A percentile compares a stretch with the other conserved stretches of the same genome.
Conservation (phyloP, 1,140 invertebrate species). For the Pseudomyrmex sp. region DNA sequence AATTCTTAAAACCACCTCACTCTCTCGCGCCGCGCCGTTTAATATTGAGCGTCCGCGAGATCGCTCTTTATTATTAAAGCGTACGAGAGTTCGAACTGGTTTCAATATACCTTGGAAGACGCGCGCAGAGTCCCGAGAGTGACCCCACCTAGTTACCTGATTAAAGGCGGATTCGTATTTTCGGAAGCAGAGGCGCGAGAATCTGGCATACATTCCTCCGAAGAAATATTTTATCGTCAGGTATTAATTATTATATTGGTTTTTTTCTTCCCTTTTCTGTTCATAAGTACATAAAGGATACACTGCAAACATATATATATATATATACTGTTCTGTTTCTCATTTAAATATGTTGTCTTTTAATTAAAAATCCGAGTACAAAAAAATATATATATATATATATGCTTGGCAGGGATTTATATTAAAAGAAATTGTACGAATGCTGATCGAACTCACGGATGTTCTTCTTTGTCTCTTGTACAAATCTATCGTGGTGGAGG, state of each 20-base stretch:
- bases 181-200: conserved; percentile 22
- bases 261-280: not conserved
- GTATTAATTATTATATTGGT: conserved; percentile 30
- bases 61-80: conserved; percentile 64
- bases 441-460: conserved; percentile 1
- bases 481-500: not conserved
- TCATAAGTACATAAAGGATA: not conserved
- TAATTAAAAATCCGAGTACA: conserved; percentile 1
- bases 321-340: not conserved
- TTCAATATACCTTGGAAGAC: conserved; percentile 29
- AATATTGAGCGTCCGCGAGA: conserved; percentile 74
- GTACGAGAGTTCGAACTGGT: conserved; percentile 45
- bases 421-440: not conserved
- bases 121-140: conserved; percentile 5
- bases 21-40: conserved; percentile 74
- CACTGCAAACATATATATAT: not conserved
- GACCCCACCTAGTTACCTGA: conserved; percentile 51
- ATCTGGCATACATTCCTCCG: conserved; percentile 17
- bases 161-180: conserved; percentile 49
- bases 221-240: not conserved
- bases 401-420: not conserved
- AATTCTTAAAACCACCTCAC: conserved; percentile 80
- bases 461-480: not conserved
- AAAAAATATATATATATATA: not conserved
- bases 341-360: conserved; percentile 9